Base-by-base conservation (phyloP, 1,140 invertebrate genomes). In the Microplitis demolitor region DNA sequence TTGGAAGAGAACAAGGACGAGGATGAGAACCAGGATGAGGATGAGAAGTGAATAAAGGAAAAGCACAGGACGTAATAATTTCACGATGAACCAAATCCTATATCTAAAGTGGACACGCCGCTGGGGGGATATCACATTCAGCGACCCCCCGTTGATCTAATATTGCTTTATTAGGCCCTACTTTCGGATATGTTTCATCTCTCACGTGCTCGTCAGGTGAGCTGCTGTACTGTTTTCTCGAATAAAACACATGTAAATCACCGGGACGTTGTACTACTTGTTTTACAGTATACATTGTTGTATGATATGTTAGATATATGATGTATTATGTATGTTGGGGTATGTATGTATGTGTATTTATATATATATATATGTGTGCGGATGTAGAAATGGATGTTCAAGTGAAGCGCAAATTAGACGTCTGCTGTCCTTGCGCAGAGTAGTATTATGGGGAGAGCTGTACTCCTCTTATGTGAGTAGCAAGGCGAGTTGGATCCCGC, bases 401-500 rank as follows among this genome's bases (percentile, higher is more conserved):
- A 62, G 69, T 34, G 51, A 39, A 53, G 61, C 34, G 62, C 61
- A 71, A 71, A 71, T 71, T 71, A 66, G 69, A 71, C 60, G 61
- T 71, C 68, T 73, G 54, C 66, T 68, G 53, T 72, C 58, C 33
- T 71, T 71, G 51, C 60, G 6, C 13, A 35, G 33, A 37, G 51
- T 54, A 54, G 35, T 61, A 70, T 70, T 24, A 70, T 63, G 50
- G 24, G 54, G 54, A 61, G 66, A 50, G 56, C 6, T 45, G 39
- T 45, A 35, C 33, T 70, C 50, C 68, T 45, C 34, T 50, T 4
- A 35, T 9, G 14, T 11, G 6, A 45, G 24, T 24, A 31, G 64
- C 54, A 34, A 75, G 66, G 74, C 78, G 78, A 79, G 77, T 66
- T 74, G 34, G 34, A 70, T 84, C 78, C 74, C 75, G 76, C 81